Evolutionary conservation across 1,140 invertebrate species (phyloP).

Genomic region (Drosophila paulistorum): DNA sequence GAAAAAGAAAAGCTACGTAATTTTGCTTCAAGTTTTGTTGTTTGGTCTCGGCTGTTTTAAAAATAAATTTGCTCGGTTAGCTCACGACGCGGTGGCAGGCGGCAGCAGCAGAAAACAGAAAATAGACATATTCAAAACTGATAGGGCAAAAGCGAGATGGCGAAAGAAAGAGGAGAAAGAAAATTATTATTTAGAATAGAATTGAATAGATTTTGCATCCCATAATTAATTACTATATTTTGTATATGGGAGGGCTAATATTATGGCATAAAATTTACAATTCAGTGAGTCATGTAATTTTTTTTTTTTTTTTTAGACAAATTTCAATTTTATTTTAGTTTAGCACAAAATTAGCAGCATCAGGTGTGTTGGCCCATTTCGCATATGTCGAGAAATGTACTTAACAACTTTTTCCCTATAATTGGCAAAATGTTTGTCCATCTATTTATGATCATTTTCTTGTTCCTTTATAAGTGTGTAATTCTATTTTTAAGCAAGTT

Average conservation of each 20-base stretch:
- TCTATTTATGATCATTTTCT: background rate
- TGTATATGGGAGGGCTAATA: background rate
- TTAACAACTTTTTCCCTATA: constrained; percentile 26
- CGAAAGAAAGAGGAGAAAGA: background rate
- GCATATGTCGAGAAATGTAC: background rate
- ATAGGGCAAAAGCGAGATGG: constrained; percentile 34
- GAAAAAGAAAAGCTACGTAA: constrained; percentile 28
- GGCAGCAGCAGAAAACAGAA: constrained; percentile 19
- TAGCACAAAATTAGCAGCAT: background rate
- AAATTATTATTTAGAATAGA: background rate
- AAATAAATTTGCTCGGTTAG: constrained; percentile 49
- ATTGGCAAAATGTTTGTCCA: constrained; percentile 32
- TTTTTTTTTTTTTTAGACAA: constrained; percentile 8
- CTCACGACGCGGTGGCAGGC: constrained; percentile 36
- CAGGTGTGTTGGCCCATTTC: constrained; percentile 21
- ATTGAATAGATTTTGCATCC: background rate
- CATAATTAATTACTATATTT: too few species aligned
- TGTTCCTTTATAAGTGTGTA: constrained; percentile 11
- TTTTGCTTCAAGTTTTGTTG: constrained; percentile 47
- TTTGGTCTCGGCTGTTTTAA: constrained; percentile 41
- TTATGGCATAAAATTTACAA: background rate
- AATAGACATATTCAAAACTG: constrained; percentile 35
- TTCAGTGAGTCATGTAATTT: constrained; percentile 36
- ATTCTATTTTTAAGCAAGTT: constrained; percentile 23
- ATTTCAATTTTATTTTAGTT: constrained; percentile 8